These are phyloP conservation scores for Acleris holmiana DNA, from an alignment of 2,888 invertebrate genomes.

Conservation along the genomic window DNA sequence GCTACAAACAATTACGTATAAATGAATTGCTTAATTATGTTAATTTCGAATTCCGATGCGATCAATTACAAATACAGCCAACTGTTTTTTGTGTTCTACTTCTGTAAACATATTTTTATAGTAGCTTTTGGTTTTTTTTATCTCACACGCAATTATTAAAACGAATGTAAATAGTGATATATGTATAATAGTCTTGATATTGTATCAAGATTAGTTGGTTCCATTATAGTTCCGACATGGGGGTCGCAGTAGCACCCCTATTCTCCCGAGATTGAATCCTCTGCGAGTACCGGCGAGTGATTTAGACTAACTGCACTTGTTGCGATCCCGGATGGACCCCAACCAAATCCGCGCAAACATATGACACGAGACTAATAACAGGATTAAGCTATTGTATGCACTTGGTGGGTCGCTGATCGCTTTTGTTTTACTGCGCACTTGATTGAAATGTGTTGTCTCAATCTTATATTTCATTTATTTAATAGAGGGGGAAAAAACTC, in stretches of 20 bases:
- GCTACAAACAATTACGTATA: conserved; percentile 28
- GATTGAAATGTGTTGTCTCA: not conserved
- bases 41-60: conserved; percentile 41
- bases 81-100: conserved; percentile 18
- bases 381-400: conserved; percentile 63
- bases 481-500: too few species aligned
- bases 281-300: conserved; percentile 66
- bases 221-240: conserved; percentile 46
- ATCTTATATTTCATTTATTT: too few species aligned
- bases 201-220: conserved; percentile 61
- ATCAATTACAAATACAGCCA: conserved; percentile 36
- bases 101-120: conserved; percentile 30
- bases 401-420: conserved; percentile 51
- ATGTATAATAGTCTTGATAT: conserved; percentile 9
- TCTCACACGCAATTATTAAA: not conserved
- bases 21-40: conserved; percentile 45
- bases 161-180: not conserved
- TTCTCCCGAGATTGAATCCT: conserved; percentile 68
- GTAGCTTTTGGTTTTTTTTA: conserved; percentile 28
- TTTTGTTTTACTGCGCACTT: conserved; percentile 26
- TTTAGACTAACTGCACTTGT: conserved; percentile 80
- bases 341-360: conserved; percentile 55
- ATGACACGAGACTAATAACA: conserved; percentile 69
- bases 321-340: conserved; percentile 57
- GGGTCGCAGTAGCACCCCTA: conserved; percentile 53